Evolutionary conservation across 2,888 invertebrate species (phyloP), one percentile per base, ranked within the genome.

Genomic region (Polydrusus tereticollis): DNA sequence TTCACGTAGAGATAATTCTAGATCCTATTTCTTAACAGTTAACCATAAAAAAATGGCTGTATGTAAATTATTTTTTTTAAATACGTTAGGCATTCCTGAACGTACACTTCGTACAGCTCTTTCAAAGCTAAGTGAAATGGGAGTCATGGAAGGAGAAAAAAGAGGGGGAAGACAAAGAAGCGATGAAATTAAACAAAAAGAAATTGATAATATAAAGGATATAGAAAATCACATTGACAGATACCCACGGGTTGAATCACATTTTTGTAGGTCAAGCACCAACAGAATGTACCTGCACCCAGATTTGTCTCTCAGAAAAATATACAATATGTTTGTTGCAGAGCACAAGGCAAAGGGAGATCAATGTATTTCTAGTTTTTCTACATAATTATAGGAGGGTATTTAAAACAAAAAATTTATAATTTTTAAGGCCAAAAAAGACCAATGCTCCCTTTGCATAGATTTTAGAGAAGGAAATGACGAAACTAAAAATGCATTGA

Each of bases 371-470:
- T 43, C 74, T 66, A 72, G 59, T 55, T 52, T 62, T 55, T 52
- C 64, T 45, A 73, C 72, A 21, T n/a, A n/a, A n/a, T n/a, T 77
- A 72, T 63, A 45, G 75, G 14, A 72, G 58, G 69, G 70, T 76
- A 57, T 78, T 77, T 57, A 62, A 72, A 45, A 66, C 43, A 50
- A 73, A 75, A 62, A 77, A 76, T 59, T 76, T 36, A 73, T 74
- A 16, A 78, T 77, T 62, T 72, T 72, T 55, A 45, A 62, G 7
- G 75, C 77, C 21, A 77, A 78, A 64, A 78, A 78, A 52, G 78
- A 78, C 58, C 74, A 75, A 58, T 79, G 77, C 64, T 71, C 73
- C 14, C 68, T 74, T 45, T 78, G 78, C 60, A 38, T 64, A n/a
- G 68, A 66, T n/a, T 76, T 52, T 66, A 72, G 63, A 69, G 47